These are phyloP conservation scores for Picus viridis DNA, from an alignment of 2,797 vertebrate species.

Conservation along the genomic window DNA sequence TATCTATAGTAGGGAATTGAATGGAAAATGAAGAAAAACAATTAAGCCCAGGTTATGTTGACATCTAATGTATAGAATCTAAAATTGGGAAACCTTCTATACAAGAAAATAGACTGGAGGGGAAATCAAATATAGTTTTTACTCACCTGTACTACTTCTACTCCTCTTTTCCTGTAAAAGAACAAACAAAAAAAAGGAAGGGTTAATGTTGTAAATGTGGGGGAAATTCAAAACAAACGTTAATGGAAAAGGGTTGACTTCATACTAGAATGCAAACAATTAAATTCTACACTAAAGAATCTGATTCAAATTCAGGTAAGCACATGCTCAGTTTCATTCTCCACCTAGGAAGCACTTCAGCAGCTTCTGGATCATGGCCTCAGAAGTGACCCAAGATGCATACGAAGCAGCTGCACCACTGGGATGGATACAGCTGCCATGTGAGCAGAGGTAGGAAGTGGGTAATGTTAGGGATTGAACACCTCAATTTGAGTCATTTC, in stretches of 20 bases:
- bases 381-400: not conserved
- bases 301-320: slow-evolving; percentile 36
- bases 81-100: not conserved
- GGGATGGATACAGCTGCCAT: not conserved
- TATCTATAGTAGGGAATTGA: not conserved
- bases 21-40: not conserved
- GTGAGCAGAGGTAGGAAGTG: not conserved
- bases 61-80: not conserved
- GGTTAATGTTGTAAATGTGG: slow-evolving; percentile 24
- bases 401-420: not conserved
- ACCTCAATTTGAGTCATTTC: not conserved
- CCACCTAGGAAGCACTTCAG: not conserved
- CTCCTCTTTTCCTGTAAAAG: slow-evolving; percentile 92
- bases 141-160: slow-evolving; percentile 97
- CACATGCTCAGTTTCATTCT: not conserved
- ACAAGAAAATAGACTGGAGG: not conserved
- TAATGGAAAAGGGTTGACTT: not conserved
- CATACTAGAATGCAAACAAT: not conserved
- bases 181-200: slow-evolving; percentile 51
- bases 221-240: not conserved
- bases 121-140: not conserved
- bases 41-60: not conserved
- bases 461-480: not conserved
- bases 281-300: not conserved
- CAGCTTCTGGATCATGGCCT: not conserved